phyloP scores from a whole-genome alignment of 37 sponge, comb jelly and placozoan genomes.

The Halisarca cf. caerulea region DNA sequence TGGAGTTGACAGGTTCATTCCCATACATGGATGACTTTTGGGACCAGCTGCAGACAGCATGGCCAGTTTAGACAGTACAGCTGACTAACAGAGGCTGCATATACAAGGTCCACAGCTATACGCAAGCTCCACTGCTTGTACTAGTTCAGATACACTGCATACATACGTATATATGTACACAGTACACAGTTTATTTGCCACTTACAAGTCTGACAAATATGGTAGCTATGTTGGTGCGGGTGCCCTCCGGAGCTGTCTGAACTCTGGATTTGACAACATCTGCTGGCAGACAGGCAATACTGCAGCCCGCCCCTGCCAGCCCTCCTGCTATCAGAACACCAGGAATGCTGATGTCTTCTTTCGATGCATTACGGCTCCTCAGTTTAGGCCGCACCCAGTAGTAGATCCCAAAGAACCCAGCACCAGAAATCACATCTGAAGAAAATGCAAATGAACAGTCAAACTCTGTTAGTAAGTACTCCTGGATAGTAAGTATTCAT shows the following conservation, averaged over 20 bases:
- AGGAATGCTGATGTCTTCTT: slow-evolving; percentile 58
- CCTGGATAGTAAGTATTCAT: too few species aligned
- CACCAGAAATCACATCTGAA: slow-evolving; percentile 84
- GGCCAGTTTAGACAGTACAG: too few species aligned
- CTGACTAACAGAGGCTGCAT: too few species aligned
- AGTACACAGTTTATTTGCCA: background rate
- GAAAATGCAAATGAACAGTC: too few species aligned
- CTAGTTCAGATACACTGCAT: too few species aligned
- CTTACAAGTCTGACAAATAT: slow-evolving; percentile 71
- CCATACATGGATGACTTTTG: too few species aligned
- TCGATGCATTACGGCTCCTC: slow-evolving; percentile 53
- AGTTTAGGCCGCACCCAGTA: slow-evolving; percentile 48
- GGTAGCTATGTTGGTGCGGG: slow-evolving; percentile 24
- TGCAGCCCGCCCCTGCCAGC: slow-evolving; percentile 81
- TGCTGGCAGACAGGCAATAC: slow-evolving; percentile 78
- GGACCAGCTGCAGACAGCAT: too few species aligned
- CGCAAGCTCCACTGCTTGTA: too few species aligned
- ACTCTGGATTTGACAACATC: slow-evolving; percentile 90
- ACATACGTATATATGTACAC: too few species aligned
- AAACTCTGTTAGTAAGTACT: too few species aligned
- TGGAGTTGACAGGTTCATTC: too few species aligned
- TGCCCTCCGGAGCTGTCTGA: slow-evolving; percentile 70
- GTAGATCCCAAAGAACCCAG: slow-evolving; percentile 80
- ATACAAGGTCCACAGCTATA: too few species aligned
- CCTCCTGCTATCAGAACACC: slow-evolving; percentile 84